These are phyloP conservation scores for Dyspetes luteomarginatus DNA, from an alignment of 2,888 invertebrate species.

Conservation along the genomic window DNA sequence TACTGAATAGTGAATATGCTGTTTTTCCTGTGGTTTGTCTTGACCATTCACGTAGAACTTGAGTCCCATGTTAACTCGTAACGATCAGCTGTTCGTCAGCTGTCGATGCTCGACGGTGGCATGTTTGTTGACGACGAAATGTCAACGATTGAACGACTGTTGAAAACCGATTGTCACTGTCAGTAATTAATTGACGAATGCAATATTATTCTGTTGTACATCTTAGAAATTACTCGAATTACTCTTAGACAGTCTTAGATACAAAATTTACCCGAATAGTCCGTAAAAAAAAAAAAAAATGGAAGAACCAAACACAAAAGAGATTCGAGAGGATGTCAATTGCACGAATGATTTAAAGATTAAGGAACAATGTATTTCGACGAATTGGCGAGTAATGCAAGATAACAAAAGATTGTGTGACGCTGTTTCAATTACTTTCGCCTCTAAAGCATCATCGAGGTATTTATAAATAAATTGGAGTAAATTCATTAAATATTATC, in stretches of 20 bases:
- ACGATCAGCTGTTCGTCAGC: conserved; percentile 37
- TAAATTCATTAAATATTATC: background rate
- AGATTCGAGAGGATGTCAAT: conserved; percentile 2
- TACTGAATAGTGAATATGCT: too few species aligned
- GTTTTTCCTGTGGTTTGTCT: too few species aligned
- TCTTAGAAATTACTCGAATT: background rate
- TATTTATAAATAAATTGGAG: conserved; percentile 48
- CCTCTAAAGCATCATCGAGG: conserved; percentile 70
- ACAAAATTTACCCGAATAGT: background rate
- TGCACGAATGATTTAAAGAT: conserved; percentile 28
- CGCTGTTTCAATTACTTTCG: conserved; percentile 70
- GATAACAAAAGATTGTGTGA: conserved; percentile 72
- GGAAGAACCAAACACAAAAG: conserved; percentile 24
- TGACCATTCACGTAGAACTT: too few species aligned
- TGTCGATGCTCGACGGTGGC: background rate
- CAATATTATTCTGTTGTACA: background rate
- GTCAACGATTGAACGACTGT: background rate
- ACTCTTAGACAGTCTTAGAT: background rate
- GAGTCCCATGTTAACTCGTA: too few species aligned
- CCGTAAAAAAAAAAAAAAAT: conserved; percentile 27
- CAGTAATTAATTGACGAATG: background rate
- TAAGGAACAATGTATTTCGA: conserved; percentile 27
- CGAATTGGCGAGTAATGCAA: conserved; percentile 49
- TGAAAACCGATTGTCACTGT: background rate
- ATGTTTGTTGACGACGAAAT: conserved; percentile 18